Evolutionary conservation across 2,113 vertebrate species (phyloP).

Genomic region (Dasyprocta punctata): DNA sequence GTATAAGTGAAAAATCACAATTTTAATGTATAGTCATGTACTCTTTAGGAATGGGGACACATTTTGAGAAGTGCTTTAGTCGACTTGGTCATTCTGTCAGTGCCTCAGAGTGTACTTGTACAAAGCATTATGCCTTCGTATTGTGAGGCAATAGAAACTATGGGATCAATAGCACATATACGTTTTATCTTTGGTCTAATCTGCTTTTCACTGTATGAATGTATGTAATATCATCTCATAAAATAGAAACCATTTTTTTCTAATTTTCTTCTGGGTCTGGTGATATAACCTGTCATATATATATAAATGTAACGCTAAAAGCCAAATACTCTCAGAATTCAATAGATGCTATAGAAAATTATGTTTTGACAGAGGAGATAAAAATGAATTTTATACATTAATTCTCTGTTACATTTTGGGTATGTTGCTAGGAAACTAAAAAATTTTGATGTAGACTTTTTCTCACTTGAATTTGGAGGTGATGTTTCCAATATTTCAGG

Average conservation of each 20-base stretch:
- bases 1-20: background rate
- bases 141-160: background rate
- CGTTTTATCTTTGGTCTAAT: too few species aligned
- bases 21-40: background rate
- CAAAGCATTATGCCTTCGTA: background rate
- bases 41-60: background rate
- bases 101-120: background rate
- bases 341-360: background rate
- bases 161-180: background rate
- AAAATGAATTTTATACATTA: conserved; percentile 24
- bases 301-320: conserved; percentile 1
- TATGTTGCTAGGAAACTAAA: background rate
- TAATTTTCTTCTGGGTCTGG: background rate
- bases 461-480: background rate
- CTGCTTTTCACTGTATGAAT: background rate
- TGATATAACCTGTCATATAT: background rate
- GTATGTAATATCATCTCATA: background rate
- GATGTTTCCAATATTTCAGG: background rate
- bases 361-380: background rate
- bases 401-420: background rate
- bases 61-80: background rate
- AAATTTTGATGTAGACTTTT: background rate
- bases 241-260: background rate
- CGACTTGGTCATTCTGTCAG: background rate
- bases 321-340: background rate